Evolutionary conservation across 1,140 invertebrate genomes (phyloP), one percentile per base, ranked within the genome.

Genomic region (Aphelinus certus): DNA sequence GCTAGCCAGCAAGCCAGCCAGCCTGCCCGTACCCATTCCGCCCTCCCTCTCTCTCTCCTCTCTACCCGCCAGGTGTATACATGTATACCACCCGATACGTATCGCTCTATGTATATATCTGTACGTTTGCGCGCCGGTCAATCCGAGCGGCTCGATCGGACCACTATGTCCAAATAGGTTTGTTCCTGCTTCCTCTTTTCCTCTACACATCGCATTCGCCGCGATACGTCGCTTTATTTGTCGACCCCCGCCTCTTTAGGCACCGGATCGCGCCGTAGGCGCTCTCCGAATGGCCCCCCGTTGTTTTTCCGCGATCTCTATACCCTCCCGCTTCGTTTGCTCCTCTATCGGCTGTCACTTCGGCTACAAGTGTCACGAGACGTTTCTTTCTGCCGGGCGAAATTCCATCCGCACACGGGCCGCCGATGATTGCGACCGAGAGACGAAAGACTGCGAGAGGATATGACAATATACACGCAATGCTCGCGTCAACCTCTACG

Each of bases 91-190:
- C 62, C 2, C 60, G 56, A 26, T 26, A 26, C 42, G 10, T 42
- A 61, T 61, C 42, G 58, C 43, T 3, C 4, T 47, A 45, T 63
- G 26, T 56, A 56, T 56, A 56, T 56, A 56, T 7, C 2, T 62
- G 43, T 46, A 46, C 7, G 60, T 45, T 26, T 26, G 26, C 78
- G 78, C 68, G 76, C 78, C 79, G 75, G 76, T 78, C 75, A 74
- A 73, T 56, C 73, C 73, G 49, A 71, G 10, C 47, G 43, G 60
- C 55, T 57, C 68, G 68, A 70, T 70, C 55, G 49, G 66, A n/a
- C 45, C 55, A 47, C 68, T 45, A 70, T 70, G 61, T 70, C 68
- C 46, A 42, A 70, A 70, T 70, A 70, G 68, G 46, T 68, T 58
- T 70, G 55, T 68, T 56, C 56, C 42, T 49, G 2, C 10, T 45